These are phyloP conservation scores for Drosophila buzzatii DNA, from an alignment of 2,888 invertebrate species.

Conservation along the genomic window DNA sequence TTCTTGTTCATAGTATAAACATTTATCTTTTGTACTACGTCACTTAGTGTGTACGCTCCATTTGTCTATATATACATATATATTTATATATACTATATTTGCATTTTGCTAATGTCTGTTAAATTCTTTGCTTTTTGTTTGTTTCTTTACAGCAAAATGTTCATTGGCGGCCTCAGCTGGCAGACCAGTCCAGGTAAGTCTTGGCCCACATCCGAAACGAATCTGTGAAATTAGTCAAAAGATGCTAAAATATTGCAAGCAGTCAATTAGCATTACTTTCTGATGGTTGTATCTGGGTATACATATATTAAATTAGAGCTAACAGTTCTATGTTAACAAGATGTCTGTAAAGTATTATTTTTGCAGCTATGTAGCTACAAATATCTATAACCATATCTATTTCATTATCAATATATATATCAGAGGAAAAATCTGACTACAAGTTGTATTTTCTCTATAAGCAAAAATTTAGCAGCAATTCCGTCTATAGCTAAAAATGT, in stretches of 20 bases:
- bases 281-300: neutral
- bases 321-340: conserved; percentile 53
- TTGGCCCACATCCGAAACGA: conserved; percentile 24
- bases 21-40: conserved; percentile 38
- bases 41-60: conserved; percentile 16
- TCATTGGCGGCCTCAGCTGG: conserved; percentile 99
- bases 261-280: conserved; percentile 56
- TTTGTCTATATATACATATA: conserved; percentile 10
- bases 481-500: no score
- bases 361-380: neutral
- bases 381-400: neutral
- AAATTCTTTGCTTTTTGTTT: conserved; percentile 31
- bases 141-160: conserved; percentile 97
- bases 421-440: neutral
- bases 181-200: conserved; percentile 99
- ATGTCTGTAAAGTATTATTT: neutral
- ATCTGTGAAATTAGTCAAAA: conserved; percentile 53
- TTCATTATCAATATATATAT: neutral
- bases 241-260: conserved; percentile 37
- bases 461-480: neutral
- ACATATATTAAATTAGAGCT: conserved; percentile 13
- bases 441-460: neutral
- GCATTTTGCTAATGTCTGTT: conserved; percentile 48
- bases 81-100: conserved; percentile 4
- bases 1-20: conserved; percentile 39